Evolutionary conservation across 2,888 invertebrate genomes (phyloP).

Genomic region (Oscheius sp.): DNA sequence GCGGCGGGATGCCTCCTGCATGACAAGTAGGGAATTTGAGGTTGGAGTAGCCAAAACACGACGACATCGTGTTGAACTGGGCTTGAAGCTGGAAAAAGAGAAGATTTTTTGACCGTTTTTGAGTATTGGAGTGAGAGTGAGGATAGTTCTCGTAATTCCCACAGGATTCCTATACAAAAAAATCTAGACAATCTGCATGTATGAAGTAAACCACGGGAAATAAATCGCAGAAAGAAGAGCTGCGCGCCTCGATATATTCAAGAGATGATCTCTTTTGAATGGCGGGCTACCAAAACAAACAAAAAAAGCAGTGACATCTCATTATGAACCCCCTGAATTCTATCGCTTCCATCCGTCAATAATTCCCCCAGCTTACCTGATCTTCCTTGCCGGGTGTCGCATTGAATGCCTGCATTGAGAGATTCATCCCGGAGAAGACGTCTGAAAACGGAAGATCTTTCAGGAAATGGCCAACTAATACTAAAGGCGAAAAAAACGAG

Average conservation of each 20-base stretch:
- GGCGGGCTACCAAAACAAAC: background rate
- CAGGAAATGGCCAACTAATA: background rate
- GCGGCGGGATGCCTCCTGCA: slow-evolving; percentile 27
- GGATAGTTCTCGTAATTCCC: no score
- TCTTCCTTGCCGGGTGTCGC: slow-evolving; percentile 35
- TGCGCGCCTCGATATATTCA: no score
- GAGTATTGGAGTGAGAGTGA: no score
- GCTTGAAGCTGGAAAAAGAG: slow-evolving; percentile 45
- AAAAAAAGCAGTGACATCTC: no score
- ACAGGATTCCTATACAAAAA: no score
- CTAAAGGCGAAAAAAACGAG: background rate
- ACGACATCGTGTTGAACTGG: slow-evolving; percentile 48
- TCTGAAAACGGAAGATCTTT: slow-evolving; percentile 26
- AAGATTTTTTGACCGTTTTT: no score
- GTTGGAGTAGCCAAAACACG: slow-evolving; percentile 49
- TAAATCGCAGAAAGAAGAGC: no score
- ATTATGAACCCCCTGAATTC: no score
- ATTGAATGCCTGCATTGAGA: slow-evolving; percentile 39
- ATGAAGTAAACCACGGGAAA: no score
- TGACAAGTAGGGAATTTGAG: slow-evolving; percentile 41
- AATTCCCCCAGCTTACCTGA: background rate
- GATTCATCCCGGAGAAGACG: slow-evolving; percentile 41
- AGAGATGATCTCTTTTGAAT: no score
- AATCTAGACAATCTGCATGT: no score
- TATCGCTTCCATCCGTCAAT: no score